phyloP scores from a whole-genome alignment of 1,140 invertebrate species.

The Pachypsylla venusta region DNA sequence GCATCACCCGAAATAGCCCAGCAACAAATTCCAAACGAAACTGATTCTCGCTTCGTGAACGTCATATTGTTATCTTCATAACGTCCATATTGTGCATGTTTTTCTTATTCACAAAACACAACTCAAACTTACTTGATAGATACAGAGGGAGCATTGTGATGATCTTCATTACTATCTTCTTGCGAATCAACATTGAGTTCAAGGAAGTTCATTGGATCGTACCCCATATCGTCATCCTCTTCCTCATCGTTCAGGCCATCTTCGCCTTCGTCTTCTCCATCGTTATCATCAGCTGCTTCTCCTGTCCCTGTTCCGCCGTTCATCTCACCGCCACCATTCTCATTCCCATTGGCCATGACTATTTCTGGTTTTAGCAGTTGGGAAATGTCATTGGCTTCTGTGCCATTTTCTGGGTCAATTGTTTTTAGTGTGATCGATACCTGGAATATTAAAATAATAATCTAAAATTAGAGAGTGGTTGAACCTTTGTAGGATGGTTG shows the following conservation, averaged over 20 bases:
- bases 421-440: conserved; percentile 3
- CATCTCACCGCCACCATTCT: background rate
- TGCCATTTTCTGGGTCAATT: background rate
- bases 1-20: no score
- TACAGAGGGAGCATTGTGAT: background rate
- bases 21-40: no score
- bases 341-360: background rate
- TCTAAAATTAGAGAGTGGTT: no score
- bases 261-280: background rate
- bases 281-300: background rate
- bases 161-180: background rate
- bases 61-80: no score
- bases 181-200: background rate
- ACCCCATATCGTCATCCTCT: conserved; percentile 1
- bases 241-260: background rate
- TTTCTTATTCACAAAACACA: no score
- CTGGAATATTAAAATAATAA: no score
- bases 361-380: background rate
- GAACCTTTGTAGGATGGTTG: no score
- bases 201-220: conserved; percentile 3
- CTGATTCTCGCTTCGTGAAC: no score
- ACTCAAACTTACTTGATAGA: background rate
- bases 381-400: no score
- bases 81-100: no score
- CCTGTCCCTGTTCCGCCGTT: no score